A percentile compares a stretch with the other conserved stretches of the same genome.
phyloP scores from a whole-genome alignment of 2,113 vertebrate genomes.

The Enhydra lutris region DNA sequence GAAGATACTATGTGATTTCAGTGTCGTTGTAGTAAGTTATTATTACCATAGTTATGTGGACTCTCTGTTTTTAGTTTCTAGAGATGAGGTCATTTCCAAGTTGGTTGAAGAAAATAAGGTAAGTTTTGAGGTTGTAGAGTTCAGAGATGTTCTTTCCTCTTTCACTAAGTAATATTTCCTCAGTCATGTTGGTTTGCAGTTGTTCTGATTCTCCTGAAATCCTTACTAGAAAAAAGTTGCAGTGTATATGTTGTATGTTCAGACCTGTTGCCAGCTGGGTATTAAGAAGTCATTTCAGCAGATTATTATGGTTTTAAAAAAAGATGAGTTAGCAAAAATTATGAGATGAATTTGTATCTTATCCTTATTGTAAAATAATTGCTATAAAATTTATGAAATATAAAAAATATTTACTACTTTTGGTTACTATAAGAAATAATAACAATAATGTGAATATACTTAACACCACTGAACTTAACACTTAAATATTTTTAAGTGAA shows the following conservation, averaged over 20 bases:
- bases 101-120: conserved; percentile 83
- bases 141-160: background rate
- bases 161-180: background rate
- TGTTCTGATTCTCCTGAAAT: background rate
- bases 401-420: background rate
- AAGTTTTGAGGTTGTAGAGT: conserved; percentile 50
- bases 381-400: background rate
- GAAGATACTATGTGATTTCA: background rate
- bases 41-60: background rate
- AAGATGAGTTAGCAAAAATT: conserved; percentile 8
- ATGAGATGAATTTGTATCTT: background rate
- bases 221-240: background rate
- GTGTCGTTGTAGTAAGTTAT: background rate
- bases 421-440: too few relatives aligned
- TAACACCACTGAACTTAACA: background rate
- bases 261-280: background rate
- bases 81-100: conserved; percentile 79
- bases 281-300: background rate
- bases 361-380: background rate
- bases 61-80: conserved; percentile 79
- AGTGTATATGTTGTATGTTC: background rate
- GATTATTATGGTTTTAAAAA: conserved; percentile 2
- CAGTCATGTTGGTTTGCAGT: background rate
- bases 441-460: background rate
- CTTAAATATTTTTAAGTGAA: background rate